Base-by-base conservation (phyloP, 2,113 vertebrate species). In the Lepus americanus region DNA sequence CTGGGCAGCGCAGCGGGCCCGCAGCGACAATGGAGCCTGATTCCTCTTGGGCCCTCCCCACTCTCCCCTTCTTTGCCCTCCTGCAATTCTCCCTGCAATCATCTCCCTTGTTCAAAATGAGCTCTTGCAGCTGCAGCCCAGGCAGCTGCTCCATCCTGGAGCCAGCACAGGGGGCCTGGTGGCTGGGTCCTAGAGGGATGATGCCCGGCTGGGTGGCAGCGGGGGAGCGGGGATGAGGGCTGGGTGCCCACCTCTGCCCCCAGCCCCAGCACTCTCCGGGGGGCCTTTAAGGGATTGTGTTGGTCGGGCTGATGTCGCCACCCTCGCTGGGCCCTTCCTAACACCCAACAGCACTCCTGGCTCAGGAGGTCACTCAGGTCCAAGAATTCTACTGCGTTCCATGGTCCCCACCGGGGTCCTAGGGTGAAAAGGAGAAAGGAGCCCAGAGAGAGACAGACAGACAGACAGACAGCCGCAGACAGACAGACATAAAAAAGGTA, bases 91-190 rank as follows among this genome's bases (percentile, higher is more conserved):
- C 92, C 87, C 91, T 49, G 95, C 81, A 97, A 97, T 97, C 97
- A 97, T 94, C 96, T 97, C 92, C 73, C 95, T 97, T 97, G 97
- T 97, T 97, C 95, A 74, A 87, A 95, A 96, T 90, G 93, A 96
- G 96, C 84, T 80, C 73, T 59, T 64, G 93, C 89, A 96, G 96
- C 97, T 96, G 95, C 61, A 84, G 84, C 84, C 90, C 89, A 72
- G 84, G 90, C 96, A 97, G 96, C 97, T 97, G 97, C 81, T 90
- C 77, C 94, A 63, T 89, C 81, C 36, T 55, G 59, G 90, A 96
- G 76, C 92, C 22, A 5, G 83, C 0, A 3, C 74, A 7, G 27
- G n/a, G 44, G 92, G 72, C 59, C 49, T 67, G 90, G 87, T 12
- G n/a, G 72, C 93, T 92, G 93, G 92, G 76, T 82, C 95, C 95